A percentile compares a stretch with the other conserved stretches of the same genome.
Conservation (phyloP, 2,797 vertebrate species). For the Schizopygopsis malacanthus region DNA sequence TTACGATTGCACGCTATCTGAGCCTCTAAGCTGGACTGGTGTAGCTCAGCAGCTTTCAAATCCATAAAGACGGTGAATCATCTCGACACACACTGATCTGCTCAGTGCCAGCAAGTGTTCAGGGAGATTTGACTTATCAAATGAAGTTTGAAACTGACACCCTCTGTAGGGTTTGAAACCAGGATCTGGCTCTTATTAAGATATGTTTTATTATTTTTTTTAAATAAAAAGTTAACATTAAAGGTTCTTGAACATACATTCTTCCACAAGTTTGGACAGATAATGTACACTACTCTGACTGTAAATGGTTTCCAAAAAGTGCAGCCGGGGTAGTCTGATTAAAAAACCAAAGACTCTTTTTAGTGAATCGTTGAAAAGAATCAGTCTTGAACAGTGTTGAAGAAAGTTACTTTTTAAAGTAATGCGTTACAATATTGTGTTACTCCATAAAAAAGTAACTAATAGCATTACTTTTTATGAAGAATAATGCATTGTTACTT, state of each 20-base stretch:
- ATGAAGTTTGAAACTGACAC: conserved; percentile 1
- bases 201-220: neutral
- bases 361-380: neutral
- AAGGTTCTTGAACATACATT: neutral
- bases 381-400: neutral
- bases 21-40: conserved; percentile 12
- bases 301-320: neutral
- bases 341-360: neutral
- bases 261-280: neutral
- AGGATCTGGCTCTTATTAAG: conserved; percentile 7
- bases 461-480: neutral
- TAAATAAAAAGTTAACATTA: neutral
- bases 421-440: neutral
- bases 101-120: neutral
- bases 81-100: conserved; percentile 25
- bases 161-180: neutral
- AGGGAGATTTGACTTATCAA: neutral
- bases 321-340: neutral
- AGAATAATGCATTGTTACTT: neutral
- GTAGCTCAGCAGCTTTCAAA: conserved; percentile 45
- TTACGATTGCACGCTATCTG: neutral
- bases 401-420: neutral
- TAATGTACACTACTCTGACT: no score
- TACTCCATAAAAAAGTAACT: neutral
- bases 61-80: conserved; percentile 46